Evolutionary conservation across 2,888 invertebrate genomes (phyloP).

Genomic region (Homarus gammarus): DNA sequence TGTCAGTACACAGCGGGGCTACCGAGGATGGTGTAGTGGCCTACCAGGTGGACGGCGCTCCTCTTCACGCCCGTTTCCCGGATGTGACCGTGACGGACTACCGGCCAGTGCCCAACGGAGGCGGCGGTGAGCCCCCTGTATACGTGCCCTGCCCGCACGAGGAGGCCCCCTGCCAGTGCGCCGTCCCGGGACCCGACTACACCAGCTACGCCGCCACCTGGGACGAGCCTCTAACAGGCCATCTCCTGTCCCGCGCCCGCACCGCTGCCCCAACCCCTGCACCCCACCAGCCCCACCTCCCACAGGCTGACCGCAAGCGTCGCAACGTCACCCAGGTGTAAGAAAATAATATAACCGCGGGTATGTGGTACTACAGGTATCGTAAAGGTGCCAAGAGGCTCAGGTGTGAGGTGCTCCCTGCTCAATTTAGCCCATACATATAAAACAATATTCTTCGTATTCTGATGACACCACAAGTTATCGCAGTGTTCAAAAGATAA

Average conservation of each 20-base stretch:
- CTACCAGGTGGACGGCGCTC: slow-evolving; percentile 59
- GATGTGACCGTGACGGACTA: slow-evolving; percentile 75
- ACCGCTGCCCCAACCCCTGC: slow-evolving; percentile 47
- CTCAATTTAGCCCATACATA: slow-evolving; percentile 28
- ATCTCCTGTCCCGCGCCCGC: slow-evolving; percentile 64
- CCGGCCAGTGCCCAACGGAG: slow-evolving; percentile 42
- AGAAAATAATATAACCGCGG: neutral
- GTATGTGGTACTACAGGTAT: neutral
- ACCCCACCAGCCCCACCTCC: slow-evolving; percentile 42
- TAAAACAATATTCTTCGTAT: slow-evolving; percentile 13
- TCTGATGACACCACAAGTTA: neutral
- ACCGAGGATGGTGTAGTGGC: slow-evolving; percentile 41
- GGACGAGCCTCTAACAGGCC: slow-evolving; percentile 74
- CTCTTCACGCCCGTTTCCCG: slow-evolving; percentile 64
- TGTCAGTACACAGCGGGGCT: slow-evolving; percentile 66
- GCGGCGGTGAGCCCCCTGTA: slow-evolving; percentile 43
- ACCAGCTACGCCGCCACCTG: slow-evolving; percentile 68
- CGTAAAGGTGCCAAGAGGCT: slow-evolving; percentile 35
- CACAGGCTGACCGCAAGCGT: slow-evolving; percentile 74
- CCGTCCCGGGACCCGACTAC: slow-evolving; percentile 72
- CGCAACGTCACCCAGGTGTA: slow-evolving; percentile 76
- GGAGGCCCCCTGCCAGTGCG: slow-evolving; percentile 54
- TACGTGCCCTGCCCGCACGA: slow-evolving; percentile 59
- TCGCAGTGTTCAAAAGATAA: neutral
- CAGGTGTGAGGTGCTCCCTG: slow-evolving; percentile 47